Base-by-base conservation (phyloP, 2,113 vertebrate genomes). In the Thymallus thymallus region DNA sequence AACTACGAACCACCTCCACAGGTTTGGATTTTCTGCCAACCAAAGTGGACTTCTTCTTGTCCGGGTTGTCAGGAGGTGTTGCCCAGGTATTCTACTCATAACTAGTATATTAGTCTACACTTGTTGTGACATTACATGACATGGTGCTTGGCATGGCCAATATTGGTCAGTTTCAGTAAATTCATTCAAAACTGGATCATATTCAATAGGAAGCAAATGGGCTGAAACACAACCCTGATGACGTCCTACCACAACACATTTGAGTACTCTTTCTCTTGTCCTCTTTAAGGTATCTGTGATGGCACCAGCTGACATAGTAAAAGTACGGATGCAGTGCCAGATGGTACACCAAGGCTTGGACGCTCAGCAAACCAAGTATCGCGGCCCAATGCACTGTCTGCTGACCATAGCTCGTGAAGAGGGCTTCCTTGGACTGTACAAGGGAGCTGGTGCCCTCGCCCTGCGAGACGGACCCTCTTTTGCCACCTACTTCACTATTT, bases 401-500 rank as follows among this genome's bases (percentile, higher is more conserved):
- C 91, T 90, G 80, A 92, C 90, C 7, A 94, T 96, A 0, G 56
- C 92, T 67, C 94, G 88, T 30, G 92, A 96, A 62, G 95, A 98
- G 79, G 96, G 96, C 0, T 24, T 95, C n/a, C 56, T 45, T 0
- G 95, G 96, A 6, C 94, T 98, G 20, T 98, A 96, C 88, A 94
- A 90, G 76, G 96, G 95, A 56, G 92, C 91, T 24, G 90, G 91
- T 0, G 94, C 95, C 0, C 88, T 98, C 20, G 87, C 95, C 41
- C 86, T 95, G 3, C 91, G 96, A 67, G 96, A 98, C 0, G 92
- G 93, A 12, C 92, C 93, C 7, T 94, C 95, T 13, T 95, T 90
- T 24, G 94, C 93, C 67, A 83, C 91, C 0, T 98, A 95, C 89
- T 98, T 98, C 76, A 85, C 96, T 13, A 92, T 93, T 4, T 98